Base-by-base conservation (phyloP, 2,797 vertebrate genomes). In the Oryzias dopingdopingensis region DNA sequence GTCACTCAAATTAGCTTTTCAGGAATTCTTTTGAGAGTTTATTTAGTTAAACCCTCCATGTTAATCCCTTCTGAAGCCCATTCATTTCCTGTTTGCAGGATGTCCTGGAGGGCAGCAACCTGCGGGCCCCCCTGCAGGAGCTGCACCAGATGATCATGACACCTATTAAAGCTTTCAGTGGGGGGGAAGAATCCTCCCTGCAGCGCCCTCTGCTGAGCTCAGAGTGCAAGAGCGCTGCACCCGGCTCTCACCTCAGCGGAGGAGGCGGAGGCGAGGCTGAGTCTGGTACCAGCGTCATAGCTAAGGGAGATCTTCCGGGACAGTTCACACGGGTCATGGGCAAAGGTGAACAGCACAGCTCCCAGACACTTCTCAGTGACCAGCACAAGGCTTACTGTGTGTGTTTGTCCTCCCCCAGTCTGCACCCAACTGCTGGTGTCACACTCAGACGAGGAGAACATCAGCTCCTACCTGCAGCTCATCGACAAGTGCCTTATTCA, bases 241-340 rank as follows among this genome's bases (percentile, higher is more conserved):
- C 82, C 0, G 84, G 94, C 44, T 94, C 94, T 56, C 94, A 94
- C 56, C 91, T 98, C 56, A 66, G 89, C 0, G 93, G 93, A 1
- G 93, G 92, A 1, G 93, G 93, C 0, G 94, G 92, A 1, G 95
- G 93, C 5, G 96, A 98, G 49, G 89, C 88, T 0, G 96, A 98
- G 87, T 90, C 94, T 0, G 92, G 93, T 6, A 78, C 91, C 0
- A 90, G 84, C 7, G 86, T 94, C 16, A 80, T 98, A 59, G 91
- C 94, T 0, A 95, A 98, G 81, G 96, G 95, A 0, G 96, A 98
- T 81, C 92, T 98, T 67, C 95, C 96, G 0, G 93, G 94, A 2
- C 97, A 98, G 91, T 99, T 98, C 87, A 99, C 96, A 10, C 93
- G 96, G 1, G 95, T 97, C 75, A 98, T 98, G 97, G 97, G 97